A percentile compares a stretch with the other conserved stretches of the same genome.
These are phyloP conservation scores for Calidris pygmaea DNA, from an alignment of 2,113 vertebrate species.

Conservation along the genomic window DNA sequence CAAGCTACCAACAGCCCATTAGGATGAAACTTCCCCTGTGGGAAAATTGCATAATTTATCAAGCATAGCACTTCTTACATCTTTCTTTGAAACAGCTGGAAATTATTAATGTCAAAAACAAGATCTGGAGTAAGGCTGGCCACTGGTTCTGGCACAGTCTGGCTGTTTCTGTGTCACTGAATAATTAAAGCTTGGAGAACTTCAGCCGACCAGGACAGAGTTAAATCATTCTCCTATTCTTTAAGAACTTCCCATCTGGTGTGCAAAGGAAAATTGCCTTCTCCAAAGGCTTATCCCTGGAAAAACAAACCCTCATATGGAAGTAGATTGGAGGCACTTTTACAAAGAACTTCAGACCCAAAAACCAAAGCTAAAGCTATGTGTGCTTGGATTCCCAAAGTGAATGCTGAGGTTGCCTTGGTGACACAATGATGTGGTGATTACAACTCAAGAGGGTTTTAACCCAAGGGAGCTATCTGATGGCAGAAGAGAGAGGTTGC, in stretches of 20 bases:
- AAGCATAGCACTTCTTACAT: not conserved
- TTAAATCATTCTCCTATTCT: not conserved
- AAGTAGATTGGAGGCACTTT: not conserved
- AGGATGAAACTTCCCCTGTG: constrained; percentile 26
- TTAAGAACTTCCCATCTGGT: not conserved
- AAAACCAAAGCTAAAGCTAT: not conserved
- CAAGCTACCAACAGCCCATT: constrained; percentile 55
- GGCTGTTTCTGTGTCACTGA: not conserved
- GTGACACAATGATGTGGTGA: not conserved
- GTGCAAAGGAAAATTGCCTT: not conserved
- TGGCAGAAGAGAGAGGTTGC: not conserved
- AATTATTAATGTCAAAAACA: constrained; percentile 7
- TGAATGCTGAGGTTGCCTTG: constrained; percentile 51
- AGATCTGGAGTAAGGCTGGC: not conserved
- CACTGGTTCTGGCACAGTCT: not conserved
- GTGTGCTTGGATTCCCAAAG: not conserved
- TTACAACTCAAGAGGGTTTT: constrained; percentile 1
- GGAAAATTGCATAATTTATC: constrained; percentile 56
- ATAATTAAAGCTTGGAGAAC: not conserved
- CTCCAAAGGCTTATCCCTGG: not conserved
- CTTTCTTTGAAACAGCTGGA: constrained; percentile 35
- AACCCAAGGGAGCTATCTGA: not conserved
- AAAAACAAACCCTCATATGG: not conserved
- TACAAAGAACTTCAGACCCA: not conserved
- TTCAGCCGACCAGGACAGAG: not conserved